Base-by-base conservation (phyloP, 2,113 vertebrate genomes). In the Dromaius novaehollandiae region DNA sequence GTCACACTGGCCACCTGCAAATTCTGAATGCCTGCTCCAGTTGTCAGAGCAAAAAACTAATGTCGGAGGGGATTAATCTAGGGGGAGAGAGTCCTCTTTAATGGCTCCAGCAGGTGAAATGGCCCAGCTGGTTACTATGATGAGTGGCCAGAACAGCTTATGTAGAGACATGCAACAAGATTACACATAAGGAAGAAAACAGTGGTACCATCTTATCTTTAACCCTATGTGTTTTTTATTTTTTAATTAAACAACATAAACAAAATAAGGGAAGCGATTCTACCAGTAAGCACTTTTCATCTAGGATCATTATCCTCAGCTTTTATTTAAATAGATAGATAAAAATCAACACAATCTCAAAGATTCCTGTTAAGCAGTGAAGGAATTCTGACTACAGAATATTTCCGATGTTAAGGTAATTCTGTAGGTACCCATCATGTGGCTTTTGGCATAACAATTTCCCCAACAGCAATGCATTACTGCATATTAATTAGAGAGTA, bases 1-100 rank as follows among this genome's bases (percentile, higher is more conserved):
- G 99, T 99, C 99, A 99, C 98, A 98, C 99, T 99, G 99, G 99
- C 99, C 99, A 99, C 99, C 99, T 99, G 99, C 99, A 99, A 99
- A 98, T 99, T 98, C 99, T 99, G 99, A 99, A 99, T 99, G 99
- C 99, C 98, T 99, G 98, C 98, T 98, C 99, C 98, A 99, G 99
- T 99, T 98, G 98, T 98, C 98, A 98, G 98, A 98, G 98, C 98
- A 98, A 98, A 99, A 98, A 98, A 98, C 98, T 98, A 98, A 98
- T 98, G 98, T 97, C 97, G 98, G 96, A 98, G 98, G 98, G 98
- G 98, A 97, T 99, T 98, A 98, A 98, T 98, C 98, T 98, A 98
- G 98, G 98, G 98, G 98, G 98, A 98, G 98, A 99, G 98, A 98
- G 98, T 98, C 98, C 98, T 98, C 98, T 98, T 98, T 98, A 98